Evolutionary conservation across 1,140 invertebrate species (phyloP).

Genomic region (Anoplophora glabripennis): DNA sequence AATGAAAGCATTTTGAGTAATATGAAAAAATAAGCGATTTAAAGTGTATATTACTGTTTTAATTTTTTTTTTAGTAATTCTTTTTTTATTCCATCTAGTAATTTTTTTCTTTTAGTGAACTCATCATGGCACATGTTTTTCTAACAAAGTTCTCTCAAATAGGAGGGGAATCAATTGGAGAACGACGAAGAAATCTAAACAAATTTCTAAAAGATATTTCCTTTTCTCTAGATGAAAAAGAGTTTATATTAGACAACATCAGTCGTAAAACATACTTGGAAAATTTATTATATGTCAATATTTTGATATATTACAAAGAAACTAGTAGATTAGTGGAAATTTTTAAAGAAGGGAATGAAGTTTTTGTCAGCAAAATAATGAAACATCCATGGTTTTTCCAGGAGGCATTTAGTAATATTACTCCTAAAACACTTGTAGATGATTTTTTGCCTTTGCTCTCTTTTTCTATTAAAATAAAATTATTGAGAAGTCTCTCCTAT

Average conservation of each 20-base stretch:
- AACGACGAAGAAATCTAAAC: constrained; percentile 17
- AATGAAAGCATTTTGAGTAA: too few species aligned
- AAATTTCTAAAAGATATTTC: constrained; percentile 7
- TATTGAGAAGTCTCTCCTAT: constrained; percentile 15
- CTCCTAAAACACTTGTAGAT: constrained; percentile 6
- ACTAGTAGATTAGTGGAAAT: constrained; percentile 4
- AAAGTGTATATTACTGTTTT: too few species aligned
- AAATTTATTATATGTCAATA: constrained; percentile 19
- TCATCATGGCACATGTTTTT: neutral
- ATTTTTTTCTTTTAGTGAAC: too few species aligned
- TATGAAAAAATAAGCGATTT: too few species aligned
- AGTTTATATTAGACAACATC: constrained; percentile 7
- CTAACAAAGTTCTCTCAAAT: constrained; percentile 10
- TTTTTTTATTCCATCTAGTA: too few species aligned
- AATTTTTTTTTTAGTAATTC: too few species aligned
- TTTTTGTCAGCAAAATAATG: constrained; percentile 21
- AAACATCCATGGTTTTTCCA: constrained; percentile 23
- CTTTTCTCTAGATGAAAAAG: neutral
- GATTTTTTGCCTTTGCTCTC: constrained; percentile 22
- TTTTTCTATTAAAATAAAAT: constrained; percentile 17
- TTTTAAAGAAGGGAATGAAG: constrained; percentile 22
- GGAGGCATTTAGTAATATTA: constrained; percentile 9
- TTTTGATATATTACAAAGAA: constrained; percentile 17
- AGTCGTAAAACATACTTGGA: constrained; percentile 14
- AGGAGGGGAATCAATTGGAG: constrained; percentile 11